Percentiles rank a stretch among this genome's conserved stretches.
Conservation (phyloP, 2,888 invertebrate genomes). For the Tortrix viridana region DNA sequence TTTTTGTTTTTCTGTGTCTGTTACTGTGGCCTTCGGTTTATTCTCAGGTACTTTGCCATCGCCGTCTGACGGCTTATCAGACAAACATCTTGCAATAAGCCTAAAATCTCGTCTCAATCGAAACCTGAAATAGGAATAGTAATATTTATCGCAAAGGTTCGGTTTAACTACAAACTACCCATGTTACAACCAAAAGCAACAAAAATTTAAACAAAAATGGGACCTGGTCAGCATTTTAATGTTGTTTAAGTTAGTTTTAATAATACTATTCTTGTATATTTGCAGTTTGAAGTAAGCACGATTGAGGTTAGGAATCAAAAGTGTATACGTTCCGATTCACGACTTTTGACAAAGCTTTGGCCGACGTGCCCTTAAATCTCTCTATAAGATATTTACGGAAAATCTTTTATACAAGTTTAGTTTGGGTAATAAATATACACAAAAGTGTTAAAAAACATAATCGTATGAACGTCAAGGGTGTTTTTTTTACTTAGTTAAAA, state of each 20-base stretch:
- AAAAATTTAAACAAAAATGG: conserved; percentile 28
- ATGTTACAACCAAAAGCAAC: conserved; percentile 41
- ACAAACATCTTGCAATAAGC: conserved; percentile 55
- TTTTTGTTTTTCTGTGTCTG: conserved; percentile 47
- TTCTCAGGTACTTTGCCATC: conserved; percentile 58
- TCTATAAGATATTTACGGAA: no score
- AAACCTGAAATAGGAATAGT: conserved; percentile 50
- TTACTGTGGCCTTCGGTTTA: conserved; percentile 44
- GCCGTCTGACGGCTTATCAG: conserved; percentile 62
- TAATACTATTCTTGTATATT: background rate
- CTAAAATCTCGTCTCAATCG: conserved; percentile 57
- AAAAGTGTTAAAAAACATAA: no score
- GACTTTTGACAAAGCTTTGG: background rate
- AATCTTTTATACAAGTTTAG: no score
- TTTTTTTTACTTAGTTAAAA: no score
- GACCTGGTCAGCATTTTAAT: conserved; percentile 54
- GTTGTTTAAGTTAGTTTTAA: background rate
- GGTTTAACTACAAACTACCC: conserved; percentile 43
- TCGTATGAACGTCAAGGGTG: no score
- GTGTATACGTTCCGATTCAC: conserved; percentile 2
- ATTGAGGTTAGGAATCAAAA: background rate
- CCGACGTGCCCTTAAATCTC: no score
- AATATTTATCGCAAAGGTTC: conserved; percentile 8
- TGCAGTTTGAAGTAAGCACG: background rate
- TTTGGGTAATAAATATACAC: no score